phyloP scores from a whole-genome alignment of 2,888 invertebrate genomes.

The Aleiodes testaceus region DNA sequence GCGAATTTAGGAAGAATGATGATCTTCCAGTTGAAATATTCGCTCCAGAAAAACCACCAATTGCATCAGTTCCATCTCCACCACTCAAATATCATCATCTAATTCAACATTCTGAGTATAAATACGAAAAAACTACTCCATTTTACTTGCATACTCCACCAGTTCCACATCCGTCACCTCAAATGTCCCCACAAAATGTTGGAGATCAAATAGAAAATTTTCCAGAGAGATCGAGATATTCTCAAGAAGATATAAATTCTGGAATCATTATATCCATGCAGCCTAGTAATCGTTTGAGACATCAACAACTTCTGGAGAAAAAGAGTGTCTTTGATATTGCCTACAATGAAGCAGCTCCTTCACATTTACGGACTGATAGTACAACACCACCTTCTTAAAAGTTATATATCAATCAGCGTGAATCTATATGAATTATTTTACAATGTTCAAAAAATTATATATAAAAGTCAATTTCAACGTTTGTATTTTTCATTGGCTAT shows the following conservation, averaged over 20 bases:
- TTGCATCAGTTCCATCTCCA: conserved; percentile 73
- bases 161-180: conserved; percentile 64
- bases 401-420: background rate
- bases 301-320: conserved; percentile 80
- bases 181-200: conserved; percentile 59
- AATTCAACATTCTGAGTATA: conserved; percentile 85
- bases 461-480: conserved; percentile 18
- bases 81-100: conserved; percentile 78
- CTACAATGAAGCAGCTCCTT: conserved; percentile 91
- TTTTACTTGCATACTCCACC: conserved; percentile 69
- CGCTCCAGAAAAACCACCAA: conserved; percentile 61
- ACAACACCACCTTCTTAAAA: conserved; percentile 80
- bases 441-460: background rate
- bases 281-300: conserved; percentile 59
- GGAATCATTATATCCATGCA: conserved; percentile 82
- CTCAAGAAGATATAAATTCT: conserved; percentile 76
- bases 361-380: conserved; percentile 86
- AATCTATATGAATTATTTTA: background rate
- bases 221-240: conserved; percentile 48
- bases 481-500: background rate
- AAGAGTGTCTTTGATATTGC: conserved; percentile 95
- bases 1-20: conserved; percentile 59
- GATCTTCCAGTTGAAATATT: conserved; percentile 68
- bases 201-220: conserved; percentile 50
- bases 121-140: conserved; percentile 76